Base-by-base conservation (phyloP, 2,113 vertebrate species). In the Ploceus nigricollis region DNA sequence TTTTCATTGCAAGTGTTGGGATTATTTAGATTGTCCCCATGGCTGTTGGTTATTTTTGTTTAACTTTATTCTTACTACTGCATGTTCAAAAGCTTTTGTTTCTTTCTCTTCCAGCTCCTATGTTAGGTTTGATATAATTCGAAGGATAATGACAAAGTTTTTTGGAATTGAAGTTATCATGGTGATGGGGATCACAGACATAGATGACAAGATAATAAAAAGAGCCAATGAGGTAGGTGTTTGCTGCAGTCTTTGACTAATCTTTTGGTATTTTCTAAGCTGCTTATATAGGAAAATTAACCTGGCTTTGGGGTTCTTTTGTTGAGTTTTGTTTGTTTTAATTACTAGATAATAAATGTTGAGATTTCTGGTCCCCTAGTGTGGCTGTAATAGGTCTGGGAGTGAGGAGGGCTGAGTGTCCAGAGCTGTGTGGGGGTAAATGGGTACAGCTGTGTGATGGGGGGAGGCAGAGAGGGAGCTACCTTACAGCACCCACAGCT, bases 151-250 rank as follows among this genome's bases (percentile, higher is more conserved):
- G 83, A 98, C 98, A 64, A 97, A 88, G 16, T 27, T 99, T 71
- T 99, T 99, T 91, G 99, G 98, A 18, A 97, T 98, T 96, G 98
- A 98, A 22, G 96, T 99, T 13, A 69, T 99, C 96, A 99, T 99
- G 86, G 99, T 98, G 48, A 99, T 99, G 99, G 99, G 99, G 20
- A 98, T 99, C 89, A 99, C 99, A 5, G 99, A 99, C 75, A 98
- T 99, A 56, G 99, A 99, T 78, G 99, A 99, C 88, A 99, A 99
- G 94, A 99, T 99, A 48, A 99, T 99, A 95, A 98, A 85, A 63
- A 99, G 98, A 94, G 97, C 99, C 54, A 91, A 44, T 42, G 98
- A 99, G 98, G 99, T 99, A 94, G 78, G 84, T 69, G 4, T 51
- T 30, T 75, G 25, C n/a, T 88, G 60, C 28, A 31, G 42, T 45